Evolutionary conservation across 2,797 vertebrate genomes (phyloP), one percentile per base, ranked within the genome.

Genomic region (Threskiornis aethiopicus): DNA sequence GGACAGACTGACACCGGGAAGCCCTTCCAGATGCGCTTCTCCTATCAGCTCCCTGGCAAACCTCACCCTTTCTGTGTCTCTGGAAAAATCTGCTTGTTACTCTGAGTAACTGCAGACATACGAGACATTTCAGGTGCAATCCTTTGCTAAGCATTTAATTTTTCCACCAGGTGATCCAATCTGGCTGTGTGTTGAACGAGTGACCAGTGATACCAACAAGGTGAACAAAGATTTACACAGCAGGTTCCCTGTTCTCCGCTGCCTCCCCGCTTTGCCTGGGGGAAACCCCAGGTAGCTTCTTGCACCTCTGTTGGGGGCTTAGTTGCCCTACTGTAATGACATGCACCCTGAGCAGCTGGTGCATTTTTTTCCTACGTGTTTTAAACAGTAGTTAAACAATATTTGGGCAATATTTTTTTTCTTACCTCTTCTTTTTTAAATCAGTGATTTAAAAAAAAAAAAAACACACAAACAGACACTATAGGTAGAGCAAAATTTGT

Each of bases 71-170:
- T 52, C 54, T 31, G 11, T 41, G 44, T 33, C 67, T 84, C 49
- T 78, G 73, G 46, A 89, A 84, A 78, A 96, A 84, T 75, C 42
- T 79, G 26, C 72, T 70, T 57, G 31, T 80, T 78, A 6, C 46
- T 80, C 22, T 2, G 4, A 59, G 21, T 25, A 84, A 29, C 26
- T 72, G 61, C 70, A 90, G 80, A 25, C 44, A 47, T 52, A 64
- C 31, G 20, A 65, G 26, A 21, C 6, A 3, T 66, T 94, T 51
- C 21, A 61, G 73, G 62, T 20, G 16, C 5, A 2, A 41, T 41
- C 25, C n/a, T 54, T 51, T 13, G 66, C 58, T 58, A 28, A 65
- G 71, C 9, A 33, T 57, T 88, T 29, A 1, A 14, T 29, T 91
- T 92, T 91, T 69, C 62, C 83, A 84, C 26, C 51, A 14, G 18